These are phyloP conservation scores for Ormyrus rosae DNA, from an alignment of 2,888 invertebrate genomes.

Conservation along the genomic window DNA sequence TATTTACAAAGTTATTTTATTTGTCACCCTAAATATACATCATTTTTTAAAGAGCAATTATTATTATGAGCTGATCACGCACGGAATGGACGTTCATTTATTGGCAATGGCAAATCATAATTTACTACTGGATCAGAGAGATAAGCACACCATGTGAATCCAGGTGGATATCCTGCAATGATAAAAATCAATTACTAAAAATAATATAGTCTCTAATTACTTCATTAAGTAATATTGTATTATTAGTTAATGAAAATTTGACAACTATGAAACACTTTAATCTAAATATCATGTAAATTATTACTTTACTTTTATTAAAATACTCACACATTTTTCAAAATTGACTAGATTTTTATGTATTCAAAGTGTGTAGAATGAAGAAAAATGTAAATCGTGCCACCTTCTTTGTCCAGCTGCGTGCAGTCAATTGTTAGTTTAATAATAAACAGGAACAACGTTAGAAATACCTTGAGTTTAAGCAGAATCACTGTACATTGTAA, in stretches of 20 bases:
- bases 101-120: constrained; percentile 52
- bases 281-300: constrained; percentile 5
- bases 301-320: constrained; percentile 22
- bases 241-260: neutral
- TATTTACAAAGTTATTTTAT: constrained; percentile 33
- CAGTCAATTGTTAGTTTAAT: constrained; percentile 64
- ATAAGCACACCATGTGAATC: constrained; percentile 74
- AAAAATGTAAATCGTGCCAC: constrained; percentile 68
- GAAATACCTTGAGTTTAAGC: constrained; percentile 10
- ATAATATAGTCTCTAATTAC: neutral
- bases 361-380: constrained; percentile 67
- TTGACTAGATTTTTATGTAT: constrained; percentile 61
- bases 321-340: constrained; percentile 54
- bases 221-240: neutral
- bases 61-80: neutral
- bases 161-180: constrained; percentile 74
- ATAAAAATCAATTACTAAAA: constrained; percentile 16
- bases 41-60: constrained; percentile 3
- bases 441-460: constrained; percentile 17
- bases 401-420: constrained; percentile 73
- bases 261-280: neutral
- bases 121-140: constrained; percentile 69
- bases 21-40: constrained; percentile 13
- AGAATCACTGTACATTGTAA: neutral
- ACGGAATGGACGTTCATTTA: constrained; percentile 3